phyloP scores from a whole-genome alignment of 2,113 vertebrate genomes.

The Brienomyrus longianalis region DNA sequence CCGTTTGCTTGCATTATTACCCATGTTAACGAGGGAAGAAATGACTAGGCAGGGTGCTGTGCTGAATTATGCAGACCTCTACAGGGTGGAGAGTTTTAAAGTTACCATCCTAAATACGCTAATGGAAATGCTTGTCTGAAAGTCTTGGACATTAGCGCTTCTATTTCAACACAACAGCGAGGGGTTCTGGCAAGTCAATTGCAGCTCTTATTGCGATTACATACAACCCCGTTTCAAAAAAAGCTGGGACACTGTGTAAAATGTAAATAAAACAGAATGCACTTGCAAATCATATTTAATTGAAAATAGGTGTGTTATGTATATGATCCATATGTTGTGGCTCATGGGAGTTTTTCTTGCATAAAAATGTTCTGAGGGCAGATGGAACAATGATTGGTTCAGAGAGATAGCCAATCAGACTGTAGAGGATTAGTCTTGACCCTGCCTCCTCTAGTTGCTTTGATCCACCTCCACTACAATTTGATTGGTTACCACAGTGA shows the following conservation, averaged over 20 bases:
- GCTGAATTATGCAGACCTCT: neutral
- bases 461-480: too few relatives aligned
- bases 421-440: too few relatives aligned
- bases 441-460: too few relatives aligned
- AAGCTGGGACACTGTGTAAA: neutral
- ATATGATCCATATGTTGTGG: neutral
- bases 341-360: too few relatives aligned
- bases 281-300: neutral
- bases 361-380: too few relatives aligned
- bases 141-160: neutral
- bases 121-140: neutral
- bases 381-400: too few relatives aligned
- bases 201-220: neutral
- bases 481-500: too few relatives aligned
- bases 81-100: neutral
- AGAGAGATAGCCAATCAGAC: too few relatives aligned
- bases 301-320: neutral
- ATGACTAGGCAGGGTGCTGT: neutral
- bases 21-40: neutral
- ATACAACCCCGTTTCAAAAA: neutral
- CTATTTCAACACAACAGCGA: neutral
- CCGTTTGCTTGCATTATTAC: neutral
- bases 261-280: neutral
- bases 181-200: neutral
- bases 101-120: neutral